Percentiles rank a stretch among this genome's conserved stretches.
These are phyloP conservation scores for Heteractis magnifica DNA, from an alignment of 92 coral and sea anemone genomes.

Conservation along the genomic window DNA sequence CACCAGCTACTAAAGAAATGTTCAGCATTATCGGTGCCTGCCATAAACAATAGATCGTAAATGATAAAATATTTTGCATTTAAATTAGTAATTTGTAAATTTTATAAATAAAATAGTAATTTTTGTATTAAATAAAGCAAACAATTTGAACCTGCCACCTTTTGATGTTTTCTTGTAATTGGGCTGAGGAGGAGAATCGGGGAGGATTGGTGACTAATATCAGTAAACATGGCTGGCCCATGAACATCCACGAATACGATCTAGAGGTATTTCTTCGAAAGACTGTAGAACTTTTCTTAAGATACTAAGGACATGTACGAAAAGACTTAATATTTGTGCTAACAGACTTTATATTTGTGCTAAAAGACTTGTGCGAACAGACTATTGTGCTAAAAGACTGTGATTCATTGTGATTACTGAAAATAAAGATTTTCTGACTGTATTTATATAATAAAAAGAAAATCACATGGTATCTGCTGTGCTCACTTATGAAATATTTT, in stretches of 20 bases:
- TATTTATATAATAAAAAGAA: no score
- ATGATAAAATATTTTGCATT: not conserved
- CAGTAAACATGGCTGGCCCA: not conserved
- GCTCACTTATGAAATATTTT: no score
- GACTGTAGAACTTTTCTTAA: no score
- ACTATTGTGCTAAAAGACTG: no score
- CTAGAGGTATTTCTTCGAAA: no score
- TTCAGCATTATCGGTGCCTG: not conserved
- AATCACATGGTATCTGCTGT: no score
- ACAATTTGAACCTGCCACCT: not conserved
- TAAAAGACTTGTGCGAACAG: no score
- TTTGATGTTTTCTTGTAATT: not conserved
- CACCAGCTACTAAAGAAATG: conserved; percentile 14
- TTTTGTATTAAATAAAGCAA: not conserved
- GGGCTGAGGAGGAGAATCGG: not conserved
- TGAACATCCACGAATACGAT: no score
- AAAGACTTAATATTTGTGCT: not conserved
- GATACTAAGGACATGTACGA: not conserved
- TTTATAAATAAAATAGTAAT: not conserved
- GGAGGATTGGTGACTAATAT: not conserved
- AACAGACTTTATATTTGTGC: no score
- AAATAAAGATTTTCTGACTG: no score
- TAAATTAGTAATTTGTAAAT: not conserved
- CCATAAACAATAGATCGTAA: not conserved
- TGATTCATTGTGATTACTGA: no score